Conservation (phyloP, 1,140 invertebrate genomes). For the Drosophila lini region DNA sequence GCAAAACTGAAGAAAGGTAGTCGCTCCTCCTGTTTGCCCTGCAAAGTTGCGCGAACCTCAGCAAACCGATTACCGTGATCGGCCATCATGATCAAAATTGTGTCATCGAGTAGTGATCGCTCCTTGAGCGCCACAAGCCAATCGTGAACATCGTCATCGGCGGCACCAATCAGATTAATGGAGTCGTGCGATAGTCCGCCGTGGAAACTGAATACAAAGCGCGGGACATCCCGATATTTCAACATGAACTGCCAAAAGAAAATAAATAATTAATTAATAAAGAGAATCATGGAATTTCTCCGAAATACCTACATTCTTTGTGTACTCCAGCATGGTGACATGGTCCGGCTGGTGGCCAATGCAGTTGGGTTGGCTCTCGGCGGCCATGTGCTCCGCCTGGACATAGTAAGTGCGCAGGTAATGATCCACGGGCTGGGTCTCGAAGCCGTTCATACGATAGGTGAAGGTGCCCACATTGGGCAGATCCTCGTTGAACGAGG, state of each 20-base stretch:
- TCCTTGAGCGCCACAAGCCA: constrained; percentile 87
- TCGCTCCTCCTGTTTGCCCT: constrained; percentile 95
- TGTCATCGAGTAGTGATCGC: constrained; percentile 89
- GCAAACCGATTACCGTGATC: constrained; percentile 95
- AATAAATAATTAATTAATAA: constrained; percentile 5
- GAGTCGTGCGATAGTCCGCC: constrained; percentile 95
- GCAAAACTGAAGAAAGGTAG: constrained; percentile 93
- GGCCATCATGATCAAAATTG: constrained; percentile 93
- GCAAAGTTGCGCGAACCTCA: constrained; percentile 92
- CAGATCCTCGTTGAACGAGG: constrained; percentile 94
- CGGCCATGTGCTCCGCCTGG: constrained; percentile 85
- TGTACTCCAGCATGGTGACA: constrained; percentile 88
- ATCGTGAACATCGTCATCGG: constrained; percentile 90
- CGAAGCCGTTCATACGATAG: constrained; percentile 95
- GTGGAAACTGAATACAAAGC: constrained; percentile 95
- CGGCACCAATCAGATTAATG: constrained; percentile 90
- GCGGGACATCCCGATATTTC: constrained; percentile 86
- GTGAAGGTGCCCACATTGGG: constrained; percentile 94
- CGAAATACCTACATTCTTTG: constrained; percentile 86
- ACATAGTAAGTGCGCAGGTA: constrained; percentile 94
- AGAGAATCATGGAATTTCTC: not conserved
- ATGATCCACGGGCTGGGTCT: constrained; percentile 93
- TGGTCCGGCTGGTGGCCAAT: constrained; percentile 92
- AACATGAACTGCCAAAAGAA: constrained; percentile 86
- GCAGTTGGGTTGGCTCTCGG: constrained; percentile 88